Conservation (phyloP, 2,888 invertebrate species). For the Lamproptera curius region DNA sequence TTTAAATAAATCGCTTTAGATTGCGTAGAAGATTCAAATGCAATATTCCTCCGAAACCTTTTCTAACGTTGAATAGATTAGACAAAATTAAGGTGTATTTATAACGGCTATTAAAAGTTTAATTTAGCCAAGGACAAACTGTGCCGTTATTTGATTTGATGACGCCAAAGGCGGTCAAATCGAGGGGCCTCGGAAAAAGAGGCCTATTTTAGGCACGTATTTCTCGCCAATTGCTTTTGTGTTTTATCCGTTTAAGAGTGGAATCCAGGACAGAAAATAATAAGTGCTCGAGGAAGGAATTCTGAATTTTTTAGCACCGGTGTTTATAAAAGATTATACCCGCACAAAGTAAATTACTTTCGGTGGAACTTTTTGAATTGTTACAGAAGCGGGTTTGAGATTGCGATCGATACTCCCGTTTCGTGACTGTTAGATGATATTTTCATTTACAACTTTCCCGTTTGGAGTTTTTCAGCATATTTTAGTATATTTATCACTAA, state of each 20-base stretch:
- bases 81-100: neutral
- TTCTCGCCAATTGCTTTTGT: conserved; percentile 17
- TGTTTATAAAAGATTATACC: conserved; percentile 20
- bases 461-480: neutral
- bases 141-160: conserved; percentile 16
- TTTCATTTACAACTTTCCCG: neutral
- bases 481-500: too few species aligned
- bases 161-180: conserved; percentile 13
- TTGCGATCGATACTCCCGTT: conserved; percentile 6
- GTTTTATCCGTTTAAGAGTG: conserved; percentile 8
- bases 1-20: neutral
- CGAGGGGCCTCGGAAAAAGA: conserved; percentile 9
- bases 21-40: neutral
- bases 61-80: neutral
- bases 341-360: conserved; percentile 12
- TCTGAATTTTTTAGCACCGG: conserved; percentile 14
- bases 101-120: conserved; percentile 9
- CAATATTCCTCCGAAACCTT: neutral
- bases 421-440: conserved; percentile 4
- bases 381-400: conserved; percentile 4
- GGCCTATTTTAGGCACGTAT: conserved; percentile 19
- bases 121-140: conserved; percentile 9
- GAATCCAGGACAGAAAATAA: conserved; percentile 12
- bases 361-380: conserved; percentile 9
- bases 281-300: conserved; percentile 18